Evolutionary conservation across 2,113 vertebrate species (phyloP), one percentile per base, ranked within the genome.

Genomic region (Oceanodroma tethys): DNA sequence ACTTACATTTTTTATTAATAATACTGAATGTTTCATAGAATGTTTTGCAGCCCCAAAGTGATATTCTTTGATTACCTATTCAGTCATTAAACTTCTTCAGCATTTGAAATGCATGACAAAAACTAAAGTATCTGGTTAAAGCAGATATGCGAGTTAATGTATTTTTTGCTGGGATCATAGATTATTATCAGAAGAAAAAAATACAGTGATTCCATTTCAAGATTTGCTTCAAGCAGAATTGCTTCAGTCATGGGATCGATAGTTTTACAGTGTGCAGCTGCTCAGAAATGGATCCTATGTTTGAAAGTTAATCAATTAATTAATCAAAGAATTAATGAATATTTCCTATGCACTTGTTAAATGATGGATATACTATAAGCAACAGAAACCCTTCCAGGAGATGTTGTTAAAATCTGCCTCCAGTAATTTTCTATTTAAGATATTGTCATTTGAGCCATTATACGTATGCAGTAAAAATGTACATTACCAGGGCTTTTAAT

Each of bases 271-370:
- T 53, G 14, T 66, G 29, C 14, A 86, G 47, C 19, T 86, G 19
- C 52, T 79, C 56, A 88, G 65, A 93, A 92, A 95, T 62, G 3
- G 50, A 86, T 90, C 68, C 21, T 63, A 20, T 32, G 5, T 89
- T 91, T 85, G 70, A 94, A 91, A 96, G 65, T 43, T 92, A 95
- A 93, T 95, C 82, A 94, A 88, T 86, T 52, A 93, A 92, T 92
- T 96, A 95, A 93, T 88, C 58, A 29, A 76, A 92, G 47, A 95
- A 95, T 92, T 95, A 96, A 88, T 81, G 38, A 81, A 34, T 82
- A 81, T 58, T 89, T 95, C 72, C 78, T 42, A 60, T 78, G n/a
- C 23, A 58, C 14, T 87, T 70, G 40, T 89, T 87, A 95, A 92
- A 74, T 81, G 53, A 78, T 90, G 58, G 25, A 68, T 75, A 25